A percentile compares a stretch with the other conserved stretches of the same genome.
These are phyloP conservation scores for Plutomurus gul DNA, from an alignment of 1,140 invertebrate genomes.

Conservation along the genomic window DNA sequence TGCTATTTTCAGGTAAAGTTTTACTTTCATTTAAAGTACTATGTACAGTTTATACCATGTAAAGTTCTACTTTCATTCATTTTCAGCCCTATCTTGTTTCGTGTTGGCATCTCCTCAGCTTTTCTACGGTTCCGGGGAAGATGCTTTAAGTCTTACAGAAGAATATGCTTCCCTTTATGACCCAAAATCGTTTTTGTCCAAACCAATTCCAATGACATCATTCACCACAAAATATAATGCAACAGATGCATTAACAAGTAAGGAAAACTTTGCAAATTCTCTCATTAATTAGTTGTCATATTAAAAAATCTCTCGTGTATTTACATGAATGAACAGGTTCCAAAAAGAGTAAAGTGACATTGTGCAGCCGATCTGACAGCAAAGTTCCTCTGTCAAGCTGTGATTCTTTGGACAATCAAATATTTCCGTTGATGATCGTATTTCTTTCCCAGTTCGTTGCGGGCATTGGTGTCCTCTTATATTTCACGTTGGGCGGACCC, in stretches of 20 bases:
- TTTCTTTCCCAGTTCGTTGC: slow-evolving; percentile 72
- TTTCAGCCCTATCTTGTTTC: slow-evolving; percentile 71
- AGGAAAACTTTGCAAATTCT: no score
- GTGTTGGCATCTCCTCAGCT: slow-evolving; percentile 73
- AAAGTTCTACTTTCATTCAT: no score
- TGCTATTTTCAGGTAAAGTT: no score
- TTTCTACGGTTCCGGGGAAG: slow-evolving; percentile 72
- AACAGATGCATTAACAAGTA: not conserved
- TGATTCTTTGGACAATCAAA: not conserved
- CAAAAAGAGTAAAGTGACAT: not conserved
- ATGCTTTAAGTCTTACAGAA: slow-evolving; percentile 67
- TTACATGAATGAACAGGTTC: not conserved
- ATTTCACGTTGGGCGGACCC: slow-evolving; percentile 70
- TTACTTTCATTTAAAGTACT: no score
- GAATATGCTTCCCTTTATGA: slow-evolving; percentile 62
- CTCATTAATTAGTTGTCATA: no score
- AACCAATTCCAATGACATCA: not conserved
- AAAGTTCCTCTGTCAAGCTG: not conserved
- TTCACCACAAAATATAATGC: no score
- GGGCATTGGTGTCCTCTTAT: slow-evolving; percentile 70
- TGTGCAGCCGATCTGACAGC: not conserved
- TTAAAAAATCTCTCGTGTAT: not conserved
- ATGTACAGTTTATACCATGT: no score
- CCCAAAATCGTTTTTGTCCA: not conserved
- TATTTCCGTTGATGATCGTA: slow-evolving; percentile 65